Evolutionary conservation across 2,888 invertebrate genomes (phyloP), one percentile per base, ranked within the genome.

Genomic region (Heliconius erato): DNA sequence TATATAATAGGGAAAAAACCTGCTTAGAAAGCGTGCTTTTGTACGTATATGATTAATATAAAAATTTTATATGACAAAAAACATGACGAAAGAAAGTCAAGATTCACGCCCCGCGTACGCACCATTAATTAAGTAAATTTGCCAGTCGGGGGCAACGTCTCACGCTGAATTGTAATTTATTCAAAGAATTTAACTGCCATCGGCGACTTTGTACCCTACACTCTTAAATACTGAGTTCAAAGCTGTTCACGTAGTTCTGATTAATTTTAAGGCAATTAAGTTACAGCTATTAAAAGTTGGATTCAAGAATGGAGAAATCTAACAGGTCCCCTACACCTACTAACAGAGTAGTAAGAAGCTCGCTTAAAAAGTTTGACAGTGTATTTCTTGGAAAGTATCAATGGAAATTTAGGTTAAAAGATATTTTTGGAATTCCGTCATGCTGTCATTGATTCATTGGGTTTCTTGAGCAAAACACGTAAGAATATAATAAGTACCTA

Each of bases 41-140:
- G 5, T 19, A 72, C 44, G 72, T 72, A 67, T 67, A 32, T 49
- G 3, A 78, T 49, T 49, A 32, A 44, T 44, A 78, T 67, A 74
- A 40, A 12, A 65, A 32, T n/a, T n/a, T 32, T 40, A 67, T 44
- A 35, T 44, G 65, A 78, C n/a, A 77, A 77, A 78, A 67, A 78
- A 78, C 23, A 49, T 32, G 44, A 49, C 14, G 78, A 78, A 79
- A 79, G 68, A 69, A 79, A 79, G 68, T 71, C 74, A 80, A 74
- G 44, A 74, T 82, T 79, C 54, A 35, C 6, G 49, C 59, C 23
- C 59, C 63, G 76, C 63, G 76, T 40, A 78, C 82, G 63, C 74
- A 74, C 74, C 78, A 79, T 74, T 54, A 82, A 82, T 82, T 82
- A 82, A 82, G 71, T 79, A 65, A 82, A 80, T 83, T 83, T 54